These are phyloP conservation scores for Rhynchonycteris naso DNA, from an alignment of 2,797 vertebrate genomes.

Conservation along the genomic window DNA sequence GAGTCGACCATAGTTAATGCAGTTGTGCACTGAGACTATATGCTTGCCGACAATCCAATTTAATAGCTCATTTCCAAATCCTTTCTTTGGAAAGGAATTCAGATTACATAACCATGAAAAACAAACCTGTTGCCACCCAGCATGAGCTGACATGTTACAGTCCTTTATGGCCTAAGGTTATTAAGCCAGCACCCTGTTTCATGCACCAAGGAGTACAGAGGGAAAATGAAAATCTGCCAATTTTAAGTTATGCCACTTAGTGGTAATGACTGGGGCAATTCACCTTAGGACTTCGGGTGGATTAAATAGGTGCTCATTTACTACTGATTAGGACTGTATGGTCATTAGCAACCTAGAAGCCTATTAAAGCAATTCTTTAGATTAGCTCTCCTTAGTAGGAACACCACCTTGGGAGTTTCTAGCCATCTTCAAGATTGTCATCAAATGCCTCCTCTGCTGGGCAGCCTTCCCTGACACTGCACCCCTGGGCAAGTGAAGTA, in stretches of 20 bases:
- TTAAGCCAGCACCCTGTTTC: slow-evolving; percentile 77
- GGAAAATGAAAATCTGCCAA: slow-evolving; percentile 69
- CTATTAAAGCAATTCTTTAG: not conserved
- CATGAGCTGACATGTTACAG: slow-evolving; percentile 85
- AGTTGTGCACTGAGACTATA: slow-evolving; percentile 42
- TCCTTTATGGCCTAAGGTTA: slow-evolving; percentile 75
- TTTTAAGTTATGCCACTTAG: slow-evolving; percentile 59
- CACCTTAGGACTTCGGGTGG: not conserved
- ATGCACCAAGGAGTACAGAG: slow-evolving; percentile 57
- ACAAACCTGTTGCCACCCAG: slow-evolving; percentile 84
- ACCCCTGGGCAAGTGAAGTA: not conserved
- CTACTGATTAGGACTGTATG: not conserved
- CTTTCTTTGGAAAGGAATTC: slow-evolving; percentile 86
- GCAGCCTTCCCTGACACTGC: not conserved
- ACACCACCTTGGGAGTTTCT: not conserved
- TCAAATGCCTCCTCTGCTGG: not conserved
- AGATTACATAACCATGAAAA: slow-evolving; percentile 86
- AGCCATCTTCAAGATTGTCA: not conserved
- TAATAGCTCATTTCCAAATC: slow-evolving; percentile 80
- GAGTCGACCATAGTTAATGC: not conserved
- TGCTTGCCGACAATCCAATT: slow-evolving; percentile 73
- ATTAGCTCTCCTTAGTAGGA: not conserved
- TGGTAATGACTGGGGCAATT: slow-evolving; percentile 51
- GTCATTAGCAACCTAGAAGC: not conserved
- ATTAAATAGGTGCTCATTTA: slow-evolving; percentile 9